These are phyloP conservation scores for Solenopsis invicta DNA, from an alignment of 1,140 invertebrate species.

Conservation along the genomic window DNA sequence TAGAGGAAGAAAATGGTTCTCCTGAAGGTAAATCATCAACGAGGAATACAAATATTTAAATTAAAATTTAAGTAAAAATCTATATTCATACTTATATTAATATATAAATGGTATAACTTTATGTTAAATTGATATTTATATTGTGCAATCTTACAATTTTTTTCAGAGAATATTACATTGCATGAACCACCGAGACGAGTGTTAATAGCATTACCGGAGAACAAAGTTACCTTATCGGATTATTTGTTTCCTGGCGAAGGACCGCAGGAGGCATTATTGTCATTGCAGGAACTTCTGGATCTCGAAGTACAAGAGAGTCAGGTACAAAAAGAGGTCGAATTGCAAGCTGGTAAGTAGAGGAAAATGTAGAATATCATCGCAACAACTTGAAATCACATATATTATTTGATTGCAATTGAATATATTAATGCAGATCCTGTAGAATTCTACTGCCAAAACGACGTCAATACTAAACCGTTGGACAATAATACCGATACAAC, in stretches of 20 bases:
- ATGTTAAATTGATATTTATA: neutral
- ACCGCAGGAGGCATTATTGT: conserved; percentile 91
- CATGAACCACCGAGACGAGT: conserved; percentile 94
- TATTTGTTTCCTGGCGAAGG: conserved; percentile 95
- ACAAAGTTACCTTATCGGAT: conserved; percentile 91
- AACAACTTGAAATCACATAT: conserved; percentile 50
- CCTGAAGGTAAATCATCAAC: conserved; percentile 87
- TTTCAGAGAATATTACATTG: conserved; percentile 90
- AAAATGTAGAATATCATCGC: neutral
- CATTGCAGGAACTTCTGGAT: conserved; percentile 92
- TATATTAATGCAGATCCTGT: conserved; percentile 87
- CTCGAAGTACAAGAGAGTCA: conserved; percentile 90
- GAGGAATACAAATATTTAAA: conserved; percentile 7
- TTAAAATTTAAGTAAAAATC: too few species aligned
- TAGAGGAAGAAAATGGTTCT: conserved; percentile 91
- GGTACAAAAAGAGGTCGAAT: conserved; percentile 90
- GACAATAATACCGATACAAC: conserved; percentile 84
- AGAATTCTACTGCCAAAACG: conserved; percentile 89
- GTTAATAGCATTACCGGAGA: conserved; percentile 90
- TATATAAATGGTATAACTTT: conserved; percentile 44
- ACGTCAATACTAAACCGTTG: conserved; percentile 87
- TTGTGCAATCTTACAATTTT: neutral
- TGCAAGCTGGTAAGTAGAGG: conserved; percentile 86
- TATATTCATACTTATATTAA: too few species aligned
- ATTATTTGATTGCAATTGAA: conserved; percentile 35